Conservation (phyloP, 2,888 invertebrate genomes). For the Boloria selene region DNA sequence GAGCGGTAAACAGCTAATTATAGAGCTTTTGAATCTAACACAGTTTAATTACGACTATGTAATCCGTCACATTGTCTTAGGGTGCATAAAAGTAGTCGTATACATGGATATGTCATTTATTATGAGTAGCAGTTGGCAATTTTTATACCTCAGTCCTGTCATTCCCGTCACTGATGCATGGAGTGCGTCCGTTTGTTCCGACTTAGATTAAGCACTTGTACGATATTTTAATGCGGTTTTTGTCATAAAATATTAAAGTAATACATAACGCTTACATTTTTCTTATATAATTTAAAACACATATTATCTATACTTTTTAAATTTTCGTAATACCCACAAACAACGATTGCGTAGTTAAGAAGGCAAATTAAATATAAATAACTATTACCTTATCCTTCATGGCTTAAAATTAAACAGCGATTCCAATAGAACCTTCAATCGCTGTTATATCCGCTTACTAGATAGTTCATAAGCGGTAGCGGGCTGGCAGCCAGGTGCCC, state of each 20-base stretch:
- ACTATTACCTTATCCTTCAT: constrained; percentile 7
- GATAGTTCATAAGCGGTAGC: constrained; percentile 48
- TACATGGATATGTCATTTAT: constrained; percentile 41
- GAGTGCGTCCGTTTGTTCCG: constrained; percentile 61
- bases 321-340: background rate
- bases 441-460: constrained; percentile 5
- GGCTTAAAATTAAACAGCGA: constrained; percentile 8
- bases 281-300: no score
- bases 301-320: no score
- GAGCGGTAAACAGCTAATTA: constrained; percentile 31
- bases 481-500: constrained; percentile 69
- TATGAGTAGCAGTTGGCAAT: constrained; percentile 51
- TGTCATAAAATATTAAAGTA: constrained; percentile 14
- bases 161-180: constrained; percentile 62
- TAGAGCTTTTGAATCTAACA: constrained; percentile 34
- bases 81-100: constrained; percentile 43
- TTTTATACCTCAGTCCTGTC: constrained; percentile 62
- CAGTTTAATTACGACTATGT: constrained; percentile 31
- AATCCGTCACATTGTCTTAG: constrained; percentile 41
- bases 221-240: constrained; percentile 30
- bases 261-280: background rate
- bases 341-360: background rate
- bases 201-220: constrained; percentile 63
- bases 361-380: constrained; percentile 5
- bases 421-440: constrained; percentile 11